Evolutionary conservation across 2,113 vertebrate species (phyloP).

Genomic region (Setophaga petechia): DNA sequence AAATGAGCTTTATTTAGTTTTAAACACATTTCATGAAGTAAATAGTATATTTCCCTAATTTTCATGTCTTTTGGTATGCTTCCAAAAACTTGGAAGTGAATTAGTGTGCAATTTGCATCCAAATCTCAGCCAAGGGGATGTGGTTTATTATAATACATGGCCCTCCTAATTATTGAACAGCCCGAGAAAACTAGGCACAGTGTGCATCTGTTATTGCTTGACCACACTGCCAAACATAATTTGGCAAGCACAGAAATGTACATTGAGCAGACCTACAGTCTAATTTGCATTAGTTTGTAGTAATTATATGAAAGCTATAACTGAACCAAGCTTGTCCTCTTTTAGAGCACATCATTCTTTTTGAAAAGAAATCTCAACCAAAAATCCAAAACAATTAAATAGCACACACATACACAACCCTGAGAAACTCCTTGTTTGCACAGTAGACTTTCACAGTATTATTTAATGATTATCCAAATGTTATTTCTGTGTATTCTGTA

Average conservation of each 20-base stretch:
- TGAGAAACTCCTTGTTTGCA: constrained; percentile 70
- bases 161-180: constrained; percentile 88
- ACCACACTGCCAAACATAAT: constrained; percentile 85
- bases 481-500: constrained; percentile 51
- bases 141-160: constrained; percentile 90
- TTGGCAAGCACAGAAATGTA: constrained; percentile 82
- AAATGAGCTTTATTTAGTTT: constrained; percentile 77
- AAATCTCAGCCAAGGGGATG: constrained; percentile 91
- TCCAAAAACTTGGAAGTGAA: constrained; percentile 85
- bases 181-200: constrained; percentile 85
- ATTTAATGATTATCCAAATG: constrained; percentile 69
- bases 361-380: constrained; percentile 66
- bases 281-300: constrained; percentile 81
- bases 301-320: constrained; percentile 82
- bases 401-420: constrained; percentile 12
- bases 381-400: constrained; percentile 63
- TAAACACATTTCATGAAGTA: constrained; percentile 77
- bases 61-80: constrained; percentile 81
- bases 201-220: constrained; percentile 85
- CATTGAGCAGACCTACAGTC: constrained; percentile 85
- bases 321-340: constrained; percentile 77
- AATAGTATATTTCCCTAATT: constrained; percentile 84
- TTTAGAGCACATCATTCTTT: constrained; percentile 75
- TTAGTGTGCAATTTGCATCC: constrained; percentile 85
- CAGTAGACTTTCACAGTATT: constrained; percentile 61